phyloP scores from a whole-genome alignment of 2,797 vertebrate species.

The Prunella strophiata region DNA sequence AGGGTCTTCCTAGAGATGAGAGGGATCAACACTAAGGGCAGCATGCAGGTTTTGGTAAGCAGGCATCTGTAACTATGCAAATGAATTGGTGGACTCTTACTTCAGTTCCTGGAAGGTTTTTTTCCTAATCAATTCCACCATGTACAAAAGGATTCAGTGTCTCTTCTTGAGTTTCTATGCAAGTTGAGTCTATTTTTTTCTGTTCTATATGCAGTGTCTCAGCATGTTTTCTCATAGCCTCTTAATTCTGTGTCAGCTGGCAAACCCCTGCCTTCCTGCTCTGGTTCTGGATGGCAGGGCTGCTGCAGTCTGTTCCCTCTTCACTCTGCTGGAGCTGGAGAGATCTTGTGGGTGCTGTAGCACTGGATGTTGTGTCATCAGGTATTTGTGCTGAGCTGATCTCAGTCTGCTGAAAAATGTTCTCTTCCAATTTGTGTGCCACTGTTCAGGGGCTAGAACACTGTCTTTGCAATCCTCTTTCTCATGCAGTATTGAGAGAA shows the following conservation, averaged over 20 bases:
- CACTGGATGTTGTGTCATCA: background rate
- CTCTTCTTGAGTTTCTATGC: background rate
- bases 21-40: background rate
- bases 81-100: background rate
- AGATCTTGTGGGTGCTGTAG: background rate
- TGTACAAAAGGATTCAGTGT: background rate
- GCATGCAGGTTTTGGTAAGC: background rate
- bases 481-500: background rate
- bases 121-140: background rate
- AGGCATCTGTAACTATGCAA: background rate
- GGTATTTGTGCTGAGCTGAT: background rate
- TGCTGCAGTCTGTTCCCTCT: background rate
- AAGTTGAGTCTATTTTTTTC: background rate
- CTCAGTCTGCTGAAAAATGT: background rate
- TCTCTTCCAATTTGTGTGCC: background rate
- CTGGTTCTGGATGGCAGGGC: background rate
- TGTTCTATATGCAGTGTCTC: background rate
- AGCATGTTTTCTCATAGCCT: background rate
- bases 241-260: background rate
- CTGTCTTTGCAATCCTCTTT: background rate
- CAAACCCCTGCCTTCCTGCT: background rate
- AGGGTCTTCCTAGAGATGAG: background rate
- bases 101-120: background rate
- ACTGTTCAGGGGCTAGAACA: background rate
- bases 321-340: background rate